Evolutionary conservation across 2,888 invertebrate species (phyloP).

Genomic region (Diarsia mendica): DNA sequence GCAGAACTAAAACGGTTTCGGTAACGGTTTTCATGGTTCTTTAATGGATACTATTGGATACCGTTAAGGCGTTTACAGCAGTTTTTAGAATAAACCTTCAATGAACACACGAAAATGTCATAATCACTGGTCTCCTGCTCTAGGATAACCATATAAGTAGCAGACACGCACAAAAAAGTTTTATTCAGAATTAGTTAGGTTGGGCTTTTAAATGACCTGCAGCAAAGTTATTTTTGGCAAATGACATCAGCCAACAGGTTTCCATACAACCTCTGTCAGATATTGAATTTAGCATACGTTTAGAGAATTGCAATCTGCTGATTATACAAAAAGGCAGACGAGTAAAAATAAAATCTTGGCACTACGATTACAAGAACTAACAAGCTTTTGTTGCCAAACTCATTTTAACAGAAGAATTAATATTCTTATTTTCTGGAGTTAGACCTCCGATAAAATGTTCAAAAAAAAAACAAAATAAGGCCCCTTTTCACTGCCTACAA

Average conservation of each 20-base stretch:
- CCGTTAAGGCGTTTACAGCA: neutral
- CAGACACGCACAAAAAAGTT: conserved; percentile 33
- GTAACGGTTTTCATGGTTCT: conserved; percentile 20
- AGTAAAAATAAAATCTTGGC: conserved; percentile 9
- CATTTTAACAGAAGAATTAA: conserved; percentile 7
- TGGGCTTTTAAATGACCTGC: conserved; percentile 36
- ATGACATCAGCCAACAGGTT: conserved; percentile 62
- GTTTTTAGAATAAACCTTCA: conserved; percentile 6
- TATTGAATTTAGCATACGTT: conserved; percentile 41
- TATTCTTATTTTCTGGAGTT: neutral
- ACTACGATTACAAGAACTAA: neutral
- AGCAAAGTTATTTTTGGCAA: conserved; percentile 48
- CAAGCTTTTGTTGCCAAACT: conserved; percentile 8
- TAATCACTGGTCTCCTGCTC: conserved; percentile 18
- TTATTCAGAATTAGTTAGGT: conserved; percentile 36
- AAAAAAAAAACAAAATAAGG: neutral
- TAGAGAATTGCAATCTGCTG: conserved; percentile 42
- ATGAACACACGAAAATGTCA: conserved; percentile 9
- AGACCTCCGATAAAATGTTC: neutral
- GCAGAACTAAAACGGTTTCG: neutral
- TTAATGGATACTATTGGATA: neutral
- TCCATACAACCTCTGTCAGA: conserved; percentile 42
- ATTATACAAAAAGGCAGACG: conserved; percentile 9
- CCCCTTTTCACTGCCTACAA: neutral
- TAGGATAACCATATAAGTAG: conserved; percentile 19